Base-by-base conservation (phyloP, 1,140 invertebrate species). In the Pachypsylla venusta region DNA sequence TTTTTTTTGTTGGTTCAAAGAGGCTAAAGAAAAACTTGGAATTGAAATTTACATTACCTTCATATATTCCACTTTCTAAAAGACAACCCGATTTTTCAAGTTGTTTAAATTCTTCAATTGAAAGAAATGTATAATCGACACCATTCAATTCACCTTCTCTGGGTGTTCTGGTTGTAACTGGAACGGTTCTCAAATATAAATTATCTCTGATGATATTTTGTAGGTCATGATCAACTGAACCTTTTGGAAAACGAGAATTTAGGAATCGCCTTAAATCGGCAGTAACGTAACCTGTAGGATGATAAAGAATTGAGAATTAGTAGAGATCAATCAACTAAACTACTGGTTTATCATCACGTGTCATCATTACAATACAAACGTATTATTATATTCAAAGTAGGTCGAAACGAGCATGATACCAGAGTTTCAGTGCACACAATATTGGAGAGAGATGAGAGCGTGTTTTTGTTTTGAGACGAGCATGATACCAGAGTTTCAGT, bases 121-220 rank as follows among this genome's bases (percentile, higher is more conserved):
- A 71, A 12, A 83, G 69, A 68, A 83, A 83, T 22, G 75, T 81
- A 66, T 83, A 83, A 68, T 83, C 81, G 16, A 81, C 76, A 19
- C 80, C 81, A 69, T 81, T 79, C 19, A 79, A 73, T 70, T 83
- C 81, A 42, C 77, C 79, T 19, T 75, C 73, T 62, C 79, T 69
- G n/a, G 77, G 77, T 35, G 68, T 62, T 56, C 81, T 64, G 1
- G 81, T 83, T 10, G 81, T 83, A 64, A 80, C 80, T 73, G 82
- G 82, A 14, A 84, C 81, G 22, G 82, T 84, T 58, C 81, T 70
- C 61, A 80, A 70, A 68, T 84, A 84, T 22, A 84, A 68, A 68
- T 84, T 84, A 65, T 84, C 81, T 59, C 82, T 68, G 58, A 84
- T 83, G 1, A 78, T 80, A 62, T 80, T 80, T 66, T 84, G 82